phyloP scores from a whole-genome alignment of 2,888 invertebrate genomes.

The Cheilosia vulpina region DNA sequence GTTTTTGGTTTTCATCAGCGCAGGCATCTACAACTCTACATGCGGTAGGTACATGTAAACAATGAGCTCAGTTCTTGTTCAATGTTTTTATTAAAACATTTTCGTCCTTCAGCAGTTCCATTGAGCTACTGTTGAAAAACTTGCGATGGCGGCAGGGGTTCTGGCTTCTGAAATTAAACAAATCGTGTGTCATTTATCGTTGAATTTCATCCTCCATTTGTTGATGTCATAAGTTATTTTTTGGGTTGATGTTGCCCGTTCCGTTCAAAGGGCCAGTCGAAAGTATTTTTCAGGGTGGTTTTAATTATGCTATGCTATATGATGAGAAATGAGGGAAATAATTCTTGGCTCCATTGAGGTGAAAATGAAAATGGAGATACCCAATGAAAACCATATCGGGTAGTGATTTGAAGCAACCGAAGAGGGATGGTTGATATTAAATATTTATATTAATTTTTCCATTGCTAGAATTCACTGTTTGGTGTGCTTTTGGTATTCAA shows the following conservation, averaged over 20 bases:
- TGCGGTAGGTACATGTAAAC: conserved; percentile 26
- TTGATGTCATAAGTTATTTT: conserved; percentile 55
- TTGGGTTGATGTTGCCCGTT: conserved; percentile 26
- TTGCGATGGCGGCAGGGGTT: conserved; percentile 10
- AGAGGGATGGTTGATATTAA: background rate
- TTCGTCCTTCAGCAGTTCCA: conserved; percentile 26
- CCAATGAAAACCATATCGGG: background rate
- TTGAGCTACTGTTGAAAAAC: conserved; percentile 33
- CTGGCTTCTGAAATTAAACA: conserved; percentile 64
- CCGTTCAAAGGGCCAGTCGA: conserved; percentile 35
- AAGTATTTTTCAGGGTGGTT: conserved; percentile 42
- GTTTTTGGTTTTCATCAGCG: conserved; percentile 34
- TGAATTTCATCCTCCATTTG: conserved; percentile 66
- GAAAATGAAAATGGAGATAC: conserved; percentile 15
- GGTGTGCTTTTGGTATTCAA: too few relatives aligned
- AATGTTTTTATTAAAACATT: conserved; percentile 46
- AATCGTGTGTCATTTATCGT: conserved; percentile 63
- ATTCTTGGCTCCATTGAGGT: conserved; percentile 51
- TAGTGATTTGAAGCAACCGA: background rate
- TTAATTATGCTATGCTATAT: background rate
- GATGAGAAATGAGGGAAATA: conserved; percentile 53
- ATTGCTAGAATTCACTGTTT: too few relatives aligned
- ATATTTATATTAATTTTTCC: too few relatives aligned
- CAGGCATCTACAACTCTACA: conserved; percentile 12
- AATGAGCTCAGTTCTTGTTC: conserved; percentile 28